These are phyloP conservation scores for Drosophila sp. DNA, from an alignment of 1,140 invertebrate genomes.

Conservation along the genomic window DNA sequence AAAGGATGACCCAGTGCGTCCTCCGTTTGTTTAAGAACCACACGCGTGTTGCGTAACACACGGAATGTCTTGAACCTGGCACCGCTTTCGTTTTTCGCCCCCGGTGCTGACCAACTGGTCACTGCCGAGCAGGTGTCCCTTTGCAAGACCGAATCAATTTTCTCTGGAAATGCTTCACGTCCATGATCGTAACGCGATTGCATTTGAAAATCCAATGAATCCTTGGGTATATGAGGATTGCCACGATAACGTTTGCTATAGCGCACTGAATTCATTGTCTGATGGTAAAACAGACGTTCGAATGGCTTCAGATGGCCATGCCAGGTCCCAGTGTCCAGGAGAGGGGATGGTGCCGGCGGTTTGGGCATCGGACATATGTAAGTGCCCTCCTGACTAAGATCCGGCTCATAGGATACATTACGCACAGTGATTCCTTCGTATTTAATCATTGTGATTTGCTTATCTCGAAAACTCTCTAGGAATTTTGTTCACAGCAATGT, in stretches of 20 bases:
- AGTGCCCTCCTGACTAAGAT: slow-evolving; percentile 85
- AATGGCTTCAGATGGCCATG: slow-evolving; percentile 79
- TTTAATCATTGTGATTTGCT: slow-evolving; percentile 36
- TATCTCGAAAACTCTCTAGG: neutral
- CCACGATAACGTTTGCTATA: slow-evolving; percentile 84
- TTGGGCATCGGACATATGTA: slow-evolving; percentile 84
- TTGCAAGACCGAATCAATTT: slow-evolving; percentile 85
- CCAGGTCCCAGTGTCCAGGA: slow-evolving; percentile 70
- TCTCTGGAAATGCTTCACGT: slow-evolving; percentile 85
- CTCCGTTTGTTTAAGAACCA: slow-evolving; percentile 55
- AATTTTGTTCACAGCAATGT: slow-evolving; percentile 2
- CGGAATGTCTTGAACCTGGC: slow-evolving; percentile 79
- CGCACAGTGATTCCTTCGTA: slow-evolving; percentile 54
- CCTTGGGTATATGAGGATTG: slow-evolving; percentile 84
- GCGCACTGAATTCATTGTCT: slow-evolving; percentile 85
- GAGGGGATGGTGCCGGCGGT: slow-evolving; percentile 71
- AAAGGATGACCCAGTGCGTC: slow-evolving; percentile 73
- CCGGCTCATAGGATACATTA: slow-evolving; percentile 85
- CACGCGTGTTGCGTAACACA: slow-evolving; percentile 85
- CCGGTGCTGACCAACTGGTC: slow-evolving; percentile 57
- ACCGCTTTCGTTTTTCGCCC: slow-evolving; percentile 47
- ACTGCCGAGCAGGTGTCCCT: slow-evolving; percentile 84
- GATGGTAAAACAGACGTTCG: slow-evolving; percentile 86
- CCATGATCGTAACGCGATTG: slow-evolving; percentile 86
- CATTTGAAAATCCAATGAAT: slow-evolving; percentile 86